Evolutionary conservation across 2,113 vertebrate species (phyloP), one percentile per base, ranked within the genome.

Genomic region (Gambusia affinis): DNA sequence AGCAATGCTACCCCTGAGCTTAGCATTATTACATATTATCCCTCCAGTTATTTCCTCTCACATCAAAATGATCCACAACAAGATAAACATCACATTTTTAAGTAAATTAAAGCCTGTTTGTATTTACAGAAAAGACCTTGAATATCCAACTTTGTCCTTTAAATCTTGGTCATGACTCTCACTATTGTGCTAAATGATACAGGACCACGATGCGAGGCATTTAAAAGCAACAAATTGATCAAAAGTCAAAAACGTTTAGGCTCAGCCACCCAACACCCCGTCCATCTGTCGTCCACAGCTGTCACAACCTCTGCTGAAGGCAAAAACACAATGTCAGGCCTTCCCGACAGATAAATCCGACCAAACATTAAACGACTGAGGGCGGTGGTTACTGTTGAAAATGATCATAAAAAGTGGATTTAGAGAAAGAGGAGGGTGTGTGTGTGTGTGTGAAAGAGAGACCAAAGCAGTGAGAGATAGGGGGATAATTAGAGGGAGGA

Each of bases 261-360:
- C 44, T 72, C 79, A n/a, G 4, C 75, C 73, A 60, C 67, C 78
- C 68, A 54, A 10, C 68, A 60, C 70, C 37, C 51, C 78, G 51
- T 73, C 84, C 88, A 83, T 85, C 87, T 89, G 89, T 79, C 37
- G 30, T 4, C 4, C 77, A 30, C 88, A 81, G 85, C 83, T 81
- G 85, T 80, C 28, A 19, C 76, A 17, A 54, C 35, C 67, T 28
- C 44, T 2, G 64, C 76, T 35, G 72, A 24, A 57, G 33, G 73
- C 51, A 76, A 15, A 4, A 3, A 5, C 72, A 39, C 75, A 0
- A 5, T 4, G 15, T 31, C 60, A 44, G 42, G 54, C 51, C 3
- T 1, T 19, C 60, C 64, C 12, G 2, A 62, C 63, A 4, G 8
- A 74, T 54, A 15, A 63, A 7, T 15, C 35, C 39, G 8, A 11